Conservation (phyloP, 2,113 vertebrate genomes). For the Otocyon megalotis region DNA sequence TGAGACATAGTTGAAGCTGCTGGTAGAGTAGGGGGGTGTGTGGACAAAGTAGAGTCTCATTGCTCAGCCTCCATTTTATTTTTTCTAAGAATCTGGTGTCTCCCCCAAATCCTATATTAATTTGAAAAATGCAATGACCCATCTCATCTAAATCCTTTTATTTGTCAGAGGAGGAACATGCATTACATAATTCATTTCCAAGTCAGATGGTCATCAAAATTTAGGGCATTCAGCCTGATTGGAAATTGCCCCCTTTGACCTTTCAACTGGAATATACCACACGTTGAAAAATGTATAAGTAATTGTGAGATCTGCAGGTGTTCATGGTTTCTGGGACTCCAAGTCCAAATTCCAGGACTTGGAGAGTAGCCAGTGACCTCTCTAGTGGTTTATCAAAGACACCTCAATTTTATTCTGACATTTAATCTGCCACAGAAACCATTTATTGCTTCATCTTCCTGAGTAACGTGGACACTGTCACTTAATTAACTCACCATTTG, state of each 20-base stretch:
- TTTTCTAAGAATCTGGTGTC: not conserved
- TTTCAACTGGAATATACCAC: not conserved
- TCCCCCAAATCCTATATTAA: not conserved
- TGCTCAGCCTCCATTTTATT: not conserved
- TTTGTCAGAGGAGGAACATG: not conserved
- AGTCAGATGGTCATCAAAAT: not conserved
- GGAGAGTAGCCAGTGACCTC: not conserved
- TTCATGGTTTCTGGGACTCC: not conserved
- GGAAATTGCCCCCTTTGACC: not conserved
- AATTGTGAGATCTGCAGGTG: not conserved
- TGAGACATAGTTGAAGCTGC: not conserved
- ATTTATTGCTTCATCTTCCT: constrained; percentile 78
- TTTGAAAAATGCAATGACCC: not conserved
- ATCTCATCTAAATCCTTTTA: not conserved
- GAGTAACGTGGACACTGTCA: constrained; percentile 68
- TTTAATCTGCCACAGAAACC: constrained; percentile 71
- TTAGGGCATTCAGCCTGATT: not conserved
- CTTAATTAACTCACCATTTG: constrained; percentile 82
- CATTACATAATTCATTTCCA: not conserved
- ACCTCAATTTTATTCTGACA: constrained; percentile 65
- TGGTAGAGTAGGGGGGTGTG: not conserved
- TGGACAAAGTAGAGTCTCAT: not conserved
- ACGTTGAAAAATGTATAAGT: not conserved
- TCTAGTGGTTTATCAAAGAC: constrained; percentile 62
- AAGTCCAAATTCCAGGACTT: not conserved